Percentiles rank a stretch among this genome's conserved stretches.
Conservation (phyloP, 2,113 vertebrate species). For the Neotoma lepida region DNA sequence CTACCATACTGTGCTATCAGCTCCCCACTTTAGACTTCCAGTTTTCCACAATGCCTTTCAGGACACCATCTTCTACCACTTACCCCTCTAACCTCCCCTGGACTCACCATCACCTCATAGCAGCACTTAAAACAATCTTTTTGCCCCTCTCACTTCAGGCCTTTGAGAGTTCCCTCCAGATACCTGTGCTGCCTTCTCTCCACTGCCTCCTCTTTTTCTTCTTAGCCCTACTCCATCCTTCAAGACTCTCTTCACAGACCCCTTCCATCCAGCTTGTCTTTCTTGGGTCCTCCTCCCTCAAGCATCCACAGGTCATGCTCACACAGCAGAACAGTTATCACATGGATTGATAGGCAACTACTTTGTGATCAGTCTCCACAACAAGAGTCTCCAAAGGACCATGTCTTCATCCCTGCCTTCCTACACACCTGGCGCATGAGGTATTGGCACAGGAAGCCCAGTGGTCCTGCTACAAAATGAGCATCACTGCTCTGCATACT, state of each 20-base stretch:
- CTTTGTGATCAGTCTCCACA: background rate
- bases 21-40: background rate
- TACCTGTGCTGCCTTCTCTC: background rate
- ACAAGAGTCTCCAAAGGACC: background rate
- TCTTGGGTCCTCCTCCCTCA: background rate
- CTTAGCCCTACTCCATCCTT: background rate
- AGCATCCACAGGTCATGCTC: background rate
- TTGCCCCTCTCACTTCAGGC: background rate
- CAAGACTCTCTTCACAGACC: background rate
- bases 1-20: background rate
- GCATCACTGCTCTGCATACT: accelerated
- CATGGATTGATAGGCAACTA: background rate
- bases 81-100: background rate
- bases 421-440: background rate
- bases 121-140: background rate
- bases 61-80: background rate
- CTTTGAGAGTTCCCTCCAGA: background rate
- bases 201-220: background rate
- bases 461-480: no score
- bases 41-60: background rate
- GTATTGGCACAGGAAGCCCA: background rate
- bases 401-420: background rate
- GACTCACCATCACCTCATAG: background rate
- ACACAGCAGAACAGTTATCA: accelerated
- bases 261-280: background rate